Percentiles rank a stretch among this genome's conserved stretches.
phyloP scores from a whole-genome alignment of 2,888 invertebrate genomes.

The Eutolmus rufibarbis region DNA sequence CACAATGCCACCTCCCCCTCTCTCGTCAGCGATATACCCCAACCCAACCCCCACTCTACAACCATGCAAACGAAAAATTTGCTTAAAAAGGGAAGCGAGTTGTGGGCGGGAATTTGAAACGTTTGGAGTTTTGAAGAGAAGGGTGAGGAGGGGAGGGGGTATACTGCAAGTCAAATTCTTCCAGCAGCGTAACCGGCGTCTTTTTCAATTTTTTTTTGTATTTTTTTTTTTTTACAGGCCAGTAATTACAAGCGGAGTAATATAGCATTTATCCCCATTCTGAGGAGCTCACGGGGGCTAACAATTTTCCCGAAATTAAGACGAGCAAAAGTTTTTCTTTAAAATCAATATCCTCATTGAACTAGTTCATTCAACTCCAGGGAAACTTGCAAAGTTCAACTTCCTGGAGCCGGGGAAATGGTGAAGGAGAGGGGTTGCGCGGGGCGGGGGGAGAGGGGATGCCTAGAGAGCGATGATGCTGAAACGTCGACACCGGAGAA shows the following conservation, averaged over 20 bases:
- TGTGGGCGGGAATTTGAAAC: neutral
- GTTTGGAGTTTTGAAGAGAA: neutral
- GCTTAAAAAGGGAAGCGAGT: neutral
- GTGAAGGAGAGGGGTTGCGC: neutral
- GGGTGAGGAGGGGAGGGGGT: no score
- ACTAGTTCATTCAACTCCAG: conserved; percentile 31
- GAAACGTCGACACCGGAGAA: conserved; percentile 15
- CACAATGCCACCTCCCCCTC: neutral
- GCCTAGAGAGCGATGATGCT: neutral
- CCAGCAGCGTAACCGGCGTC: neutral
- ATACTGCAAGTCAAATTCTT: neutral
- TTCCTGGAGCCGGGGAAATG: neutral
- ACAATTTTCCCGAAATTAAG: conserved; percentile 29
- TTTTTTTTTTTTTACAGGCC: neutral
- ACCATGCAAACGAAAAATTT: neutral
- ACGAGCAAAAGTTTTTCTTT: conserved; percentile 27
- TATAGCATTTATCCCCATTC: conserved; percentile 2
- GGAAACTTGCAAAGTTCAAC: conserved; percentile 30
- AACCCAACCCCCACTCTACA: neutral
- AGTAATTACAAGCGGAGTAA: conserved; percentile 20
- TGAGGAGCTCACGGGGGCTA: neutral
- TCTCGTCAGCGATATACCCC: neutral
- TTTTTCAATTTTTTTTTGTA: neutral
- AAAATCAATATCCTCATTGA: conserved; percentile 37
- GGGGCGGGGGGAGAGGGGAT: neutral